Percentiles rank a stretch among this genome's conserved stretches.
Conservation (phyloP, 2,113 vertebrate species). For the Actenoides hombroni region DNA sequence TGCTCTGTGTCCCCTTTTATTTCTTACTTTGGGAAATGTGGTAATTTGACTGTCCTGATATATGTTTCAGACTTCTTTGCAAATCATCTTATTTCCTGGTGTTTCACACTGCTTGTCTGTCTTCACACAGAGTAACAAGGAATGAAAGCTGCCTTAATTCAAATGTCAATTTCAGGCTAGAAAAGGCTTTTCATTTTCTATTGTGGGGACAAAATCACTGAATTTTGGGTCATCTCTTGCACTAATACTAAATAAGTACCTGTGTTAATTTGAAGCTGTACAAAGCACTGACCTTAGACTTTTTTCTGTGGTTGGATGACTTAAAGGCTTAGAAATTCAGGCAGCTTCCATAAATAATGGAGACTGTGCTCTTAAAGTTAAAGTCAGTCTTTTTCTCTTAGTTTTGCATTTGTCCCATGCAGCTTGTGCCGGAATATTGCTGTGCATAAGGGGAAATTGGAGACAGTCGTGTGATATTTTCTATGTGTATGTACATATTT, state of each 20-base stretch:
- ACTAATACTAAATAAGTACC: not conserved
- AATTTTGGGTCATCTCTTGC: not conserved
- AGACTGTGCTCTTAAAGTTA: not conserved
- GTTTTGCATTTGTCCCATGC: not conserved
- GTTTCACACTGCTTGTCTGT: not conserved
- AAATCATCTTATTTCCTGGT: not conserved
- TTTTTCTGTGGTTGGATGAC: not conserved
- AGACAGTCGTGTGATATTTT: not conserved
- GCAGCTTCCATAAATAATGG: not conserved
- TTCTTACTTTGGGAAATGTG: not conserved
- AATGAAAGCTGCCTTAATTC: not conserved
- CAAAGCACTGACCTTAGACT: not conserved
- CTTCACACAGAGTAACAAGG: not conserved
- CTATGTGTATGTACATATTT: not conserved
- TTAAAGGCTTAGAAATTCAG: not conserved
- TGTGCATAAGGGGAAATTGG: not conserved
- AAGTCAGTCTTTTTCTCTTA: not conserved
- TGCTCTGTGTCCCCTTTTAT: not conserved
- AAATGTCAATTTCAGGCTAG: not conserved
- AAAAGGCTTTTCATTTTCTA: not conserved
- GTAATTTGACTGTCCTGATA: not conserved
- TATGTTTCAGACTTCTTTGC: not conserved
- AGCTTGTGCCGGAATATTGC: not conserved
- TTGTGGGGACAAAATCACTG: not conserved
- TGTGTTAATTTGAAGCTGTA: not conserved